Evolutionary conservation across 92 coral and sea anemone genomes (phyloP).

Genomic region (Porites divaricata): DNA sequence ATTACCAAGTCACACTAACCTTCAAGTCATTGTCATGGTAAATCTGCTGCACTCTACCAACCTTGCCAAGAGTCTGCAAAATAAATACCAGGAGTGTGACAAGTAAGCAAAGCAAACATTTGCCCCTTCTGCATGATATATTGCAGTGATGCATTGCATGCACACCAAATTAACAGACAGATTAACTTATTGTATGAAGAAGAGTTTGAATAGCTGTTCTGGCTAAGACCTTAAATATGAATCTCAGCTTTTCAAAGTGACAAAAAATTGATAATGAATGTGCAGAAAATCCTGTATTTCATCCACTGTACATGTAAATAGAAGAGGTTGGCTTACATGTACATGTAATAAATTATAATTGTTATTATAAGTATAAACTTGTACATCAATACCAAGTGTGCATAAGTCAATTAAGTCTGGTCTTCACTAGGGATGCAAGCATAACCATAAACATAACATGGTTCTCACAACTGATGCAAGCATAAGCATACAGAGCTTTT

Average conservation of each 20-base stretch:
- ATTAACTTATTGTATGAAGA: no score
- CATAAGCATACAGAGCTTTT: no score
- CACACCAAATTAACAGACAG: background rate
- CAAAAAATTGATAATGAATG: background rate
- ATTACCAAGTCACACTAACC: constrained; percentile 46
- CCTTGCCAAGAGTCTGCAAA: constrained; percentile 93
- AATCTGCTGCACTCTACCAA: constrained; percentile 98
- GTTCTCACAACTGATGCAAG: no score
- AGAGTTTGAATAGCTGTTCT: background rate
- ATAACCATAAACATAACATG: no score
- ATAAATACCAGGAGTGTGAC: background rate
- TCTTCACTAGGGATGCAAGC: no score
- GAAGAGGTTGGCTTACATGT: background rate
- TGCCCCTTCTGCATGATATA: background rate
- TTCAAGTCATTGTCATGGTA: constrained; percentile 95
- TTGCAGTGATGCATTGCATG: no score
- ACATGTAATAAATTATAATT: background rate
- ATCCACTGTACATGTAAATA: background rate
- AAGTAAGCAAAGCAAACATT: background rate
- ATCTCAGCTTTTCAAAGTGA: background rate
- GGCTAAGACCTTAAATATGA: background rate
- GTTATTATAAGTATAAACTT: no score
- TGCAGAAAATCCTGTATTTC: background rate
- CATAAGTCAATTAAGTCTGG: no score
- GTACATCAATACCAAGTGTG: no score